These are phyloP conservation scores for Drosophila kokeensis DNA, from an alignment of 2,888 invertebrate species.

Conservation along the genomic window DNA sequence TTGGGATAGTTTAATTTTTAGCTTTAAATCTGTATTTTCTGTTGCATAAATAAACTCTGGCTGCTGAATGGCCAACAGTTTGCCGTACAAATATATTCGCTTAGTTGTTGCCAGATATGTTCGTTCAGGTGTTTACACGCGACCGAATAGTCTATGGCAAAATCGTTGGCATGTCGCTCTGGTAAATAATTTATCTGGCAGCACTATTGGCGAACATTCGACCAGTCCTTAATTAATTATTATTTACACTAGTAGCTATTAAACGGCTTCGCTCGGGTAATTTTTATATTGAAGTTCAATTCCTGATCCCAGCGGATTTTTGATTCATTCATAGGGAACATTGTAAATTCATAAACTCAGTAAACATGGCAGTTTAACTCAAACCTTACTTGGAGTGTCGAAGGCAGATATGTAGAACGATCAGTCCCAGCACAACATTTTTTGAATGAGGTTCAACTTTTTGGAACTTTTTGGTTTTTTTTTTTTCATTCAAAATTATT, in stretches of 20 bases:
- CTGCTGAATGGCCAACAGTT: no score
- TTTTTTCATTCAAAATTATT: constrained; percentile 15
- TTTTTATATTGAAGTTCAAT: not conserved
- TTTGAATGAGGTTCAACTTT: constrained; percentile 10
- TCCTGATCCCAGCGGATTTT: constrained; percentile 66
- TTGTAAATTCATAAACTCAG: constrained; percentile 21
- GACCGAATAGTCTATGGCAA: no score
- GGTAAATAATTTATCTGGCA: no score
- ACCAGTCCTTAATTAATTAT: not conserved
- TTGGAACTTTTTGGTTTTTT: constrained; percentile 5
- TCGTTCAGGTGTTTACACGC: no score
- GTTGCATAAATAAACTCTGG: no score
- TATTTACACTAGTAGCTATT: no score
- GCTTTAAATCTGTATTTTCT: no score
- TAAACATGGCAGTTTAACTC: constrained; percentile 15
- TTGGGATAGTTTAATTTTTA: no score
- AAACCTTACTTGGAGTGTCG: no score
- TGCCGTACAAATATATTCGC: no score
- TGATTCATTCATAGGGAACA: constrained; percentile 45
- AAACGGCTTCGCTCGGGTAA: not conserved
- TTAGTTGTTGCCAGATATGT: no score
- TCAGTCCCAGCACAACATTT: not conserved
- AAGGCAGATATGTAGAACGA: not conserved
- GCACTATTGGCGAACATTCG: not conserved
- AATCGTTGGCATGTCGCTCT: no score